Evolutionary conservation across 2,797 vertebrate species (phyloP).

Genomic region (Lindbergichthys nudifrons): DNA sequence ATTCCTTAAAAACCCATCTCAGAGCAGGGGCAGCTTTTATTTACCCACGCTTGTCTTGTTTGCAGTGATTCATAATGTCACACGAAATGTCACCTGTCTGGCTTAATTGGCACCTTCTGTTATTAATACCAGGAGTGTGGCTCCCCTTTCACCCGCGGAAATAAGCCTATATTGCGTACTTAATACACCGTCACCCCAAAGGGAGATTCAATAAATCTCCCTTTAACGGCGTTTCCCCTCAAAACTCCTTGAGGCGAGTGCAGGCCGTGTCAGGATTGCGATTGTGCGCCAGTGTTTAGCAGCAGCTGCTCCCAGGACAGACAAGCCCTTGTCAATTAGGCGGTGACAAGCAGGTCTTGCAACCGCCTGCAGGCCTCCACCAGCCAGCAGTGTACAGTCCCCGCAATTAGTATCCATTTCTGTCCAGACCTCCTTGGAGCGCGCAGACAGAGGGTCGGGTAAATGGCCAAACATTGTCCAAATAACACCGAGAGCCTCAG

Average conservation of each 20-base stretch:
- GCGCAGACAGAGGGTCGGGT: conserved; percentile 87
- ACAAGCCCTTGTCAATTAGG: conserved; percentile 99
- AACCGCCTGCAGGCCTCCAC: conserved; percentile 90
- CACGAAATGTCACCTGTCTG: conserved; percentile 90
- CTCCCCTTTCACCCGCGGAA: conserved; percentile 83
- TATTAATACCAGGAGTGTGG: conserved; percentile 89
- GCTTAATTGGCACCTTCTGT: conserved; percentile 86
- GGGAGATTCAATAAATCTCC: conserved; percentile 98
- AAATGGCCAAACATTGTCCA: conserved; percentile 80
- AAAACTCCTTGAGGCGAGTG: conserved; percentile 92
- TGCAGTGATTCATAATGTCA: conserved; percentile 80
- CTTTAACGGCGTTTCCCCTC: conserved; percentile 95
- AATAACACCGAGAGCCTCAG: conserved; percentile 66
- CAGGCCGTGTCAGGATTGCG: conserved; percentile 95
- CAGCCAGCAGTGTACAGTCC: conserved; percentile 94
- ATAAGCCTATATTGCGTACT: conserved; percentile 88
- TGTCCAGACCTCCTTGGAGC: conserved; percentile 94
- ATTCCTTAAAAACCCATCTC: conserved; percentile 55
- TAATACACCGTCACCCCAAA: conserved; percentile 93
- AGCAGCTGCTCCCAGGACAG: conserved; percentile 99
- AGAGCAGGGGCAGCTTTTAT: conserved; percentile 45
- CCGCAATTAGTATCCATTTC: conserved; percentile 98
- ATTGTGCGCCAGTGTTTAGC: conserved; percentile 95
- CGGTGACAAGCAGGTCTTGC: conserved; percentile 96
- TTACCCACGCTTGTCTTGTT: conserved; percentile 77